These are phyloP conservation scores for Melozone crissalis DNA, from an alignment of 2,113 vertebrate species.

Conservation along the genomic window DNA sequence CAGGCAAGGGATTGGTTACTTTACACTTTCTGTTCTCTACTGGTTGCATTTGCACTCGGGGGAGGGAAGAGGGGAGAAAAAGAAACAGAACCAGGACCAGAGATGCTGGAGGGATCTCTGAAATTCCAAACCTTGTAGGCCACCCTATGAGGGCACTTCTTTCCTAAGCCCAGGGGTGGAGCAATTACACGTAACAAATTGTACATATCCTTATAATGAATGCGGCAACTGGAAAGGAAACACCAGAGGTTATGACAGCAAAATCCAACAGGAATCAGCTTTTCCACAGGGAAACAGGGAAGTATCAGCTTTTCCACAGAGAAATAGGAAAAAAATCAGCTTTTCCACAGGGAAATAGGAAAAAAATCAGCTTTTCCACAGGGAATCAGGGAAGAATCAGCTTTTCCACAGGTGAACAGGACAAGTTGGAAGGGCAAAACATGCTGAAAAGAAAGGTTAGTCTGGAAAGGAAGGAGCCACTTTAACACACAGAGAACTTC, in stretches of 20 bases:
- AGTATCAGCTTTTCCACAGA: neutral
- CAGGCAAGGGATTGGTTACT: conserved; percentile 79
- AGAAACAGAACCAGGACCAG: conserved; percentile 50
- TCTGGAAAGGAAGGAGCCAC: neutral
- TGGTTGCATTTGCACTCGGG: conserved; percentile 2
- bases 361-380: neutral
- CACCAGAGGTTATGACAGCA: conserved; percentile 27
- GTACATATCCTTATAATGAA: conserved; percentile 99
- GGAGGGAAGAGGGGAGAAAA: neutral
- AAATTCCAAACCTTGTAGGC: conserved; percentile 96
- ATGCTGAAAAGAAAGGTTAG: neutral
- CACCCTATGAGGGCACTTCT: conserved; percentile 97
- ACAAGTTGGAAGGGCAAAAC: neutral
- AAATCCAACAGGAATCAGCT: neutral
- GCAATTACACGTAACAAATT: conserved; percentile 95
- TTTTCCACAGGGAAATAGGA: neutral
- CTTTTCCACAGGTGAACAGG: neutral
- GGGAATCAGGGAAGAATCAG: neutral
- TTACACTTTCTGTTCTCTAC: conserved; percentile 22
- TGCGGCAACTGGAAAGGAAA: conserved; percentile 94
- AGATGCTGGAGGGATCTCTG: conserved; percentile 76
- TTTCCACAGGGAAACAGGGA: neutral
- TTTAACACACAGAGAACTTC: neutral
- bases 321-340: neutral
- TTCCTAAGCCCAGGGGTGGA: conserved; percentile 96